Base-by-base conservation (phyloP, 2,888 invertebrate species). In the Eupeodes luniger region DNA sequence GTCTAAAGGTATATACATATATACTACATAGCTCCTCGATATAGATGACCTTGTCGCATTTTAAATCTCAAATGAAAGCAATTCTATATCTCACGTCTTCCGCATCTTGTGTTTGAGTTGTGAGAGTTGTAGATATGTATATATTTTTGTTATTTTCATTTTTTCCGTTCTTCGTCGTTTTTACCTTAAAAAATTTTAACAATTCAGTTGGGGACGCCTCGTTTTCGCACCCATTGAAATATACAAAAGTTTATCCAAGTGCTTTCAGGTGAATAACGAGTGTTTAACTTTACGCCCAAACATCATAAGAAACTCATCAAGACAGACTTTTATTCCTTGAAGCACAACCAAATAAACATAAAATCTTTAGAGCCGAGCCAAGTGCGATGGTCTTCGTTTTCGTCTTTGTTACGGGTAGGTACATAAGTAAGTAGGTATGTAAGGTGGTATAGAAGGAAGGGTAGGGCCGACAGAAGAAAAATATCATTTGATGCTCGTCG, bases 221-320 rank as follows among this genome's bases (percentile, higher is more conserved):
- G 59, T 79, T 83, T 86, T 75, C 82, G 40, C 85, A 85, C 85
- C 78, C 70, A 55, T 51, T 53, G 69, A 40, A 14, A 70, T 19
- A 81, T 10, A 34, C 40, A 66, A 85, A 86, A 86, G 78, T 81
- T 85, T 85, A 74, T 78, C 72, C 81, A 85, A 79, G 81, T 86
- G 82, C 74, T 82, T 81, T 81, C 85, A 81, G 85, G 81, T 75
- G 78, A 78, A 82, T 81, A 78, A 86, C 82, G 85, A 82, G 78
- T 82, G 74, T 78, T 86, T 86, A 82, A 81, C 85, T 82, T 85
- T 81, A 74, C 78, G 81, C 85, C 77, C 61, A 77, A 67, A 70
- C 85, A 78, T 81, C 74, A 86, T 86, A 79, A 82, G 74, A 81
- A 82, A 79, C 82, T 82, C 85, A 81, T 82, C 85, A 82, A 79